Conservation (phyloP, 2,113 vertebrate species). For the Speoplatyrhinus poulsoni region DNA sequence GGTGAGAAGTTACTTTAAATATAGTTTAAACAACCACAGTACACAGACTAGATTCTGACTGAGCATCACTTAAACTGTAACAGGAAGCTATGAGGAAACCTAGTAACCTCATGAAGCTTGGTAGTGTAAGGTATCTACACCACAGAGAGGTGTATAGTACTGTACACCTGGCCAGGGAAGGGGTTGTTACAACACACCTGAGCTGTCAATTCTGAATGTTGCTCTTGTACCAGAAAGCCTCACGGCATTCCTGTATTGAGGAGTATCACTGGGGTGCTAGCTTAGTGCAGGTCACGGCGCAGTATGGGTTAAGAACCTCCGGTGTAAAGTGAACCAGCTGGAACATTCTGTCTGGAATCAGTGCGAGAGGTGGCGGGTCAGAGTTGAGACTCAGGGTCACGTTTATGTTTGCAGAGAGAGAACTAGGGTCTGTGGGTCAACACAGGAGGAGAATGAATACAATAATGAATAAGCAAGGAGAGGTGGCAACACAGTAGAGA, state of each 20-base stretch:
- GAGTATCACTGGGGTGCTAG: background rate
- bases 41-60: too few relatives aligned
- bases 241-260: background rate
- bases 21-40: too few relatives aligned
- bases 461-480: background rate
- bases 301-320: conserved; percentile 45
- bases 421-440: conserved; percentile 20
- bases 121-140: conserved; percentile 35
- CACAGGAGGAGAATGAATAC: conserved; percentile 29
- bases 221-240: conserved; percentile 27
- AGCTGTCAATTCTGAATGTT: conserved; percentile 17
- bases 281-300: conserved; percentile 36
- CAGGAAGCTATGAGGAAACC: conserved; percentile 17
- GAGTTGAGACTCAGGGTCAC: conserved; percentile 44
- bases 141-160: conserved; percentile 10
- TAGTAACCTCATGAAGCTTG: conserved; percentile 28
- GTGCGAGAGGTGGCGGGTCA: conserved; percentile 54
- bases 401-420: conserved; percentile 48
- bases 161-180: conserved; percentile 51
- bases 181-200: conserved; percentile 51
- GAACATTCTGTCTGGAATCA: conserved; percentile 45
- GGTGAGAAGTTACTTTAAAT: too few relatives aligned
- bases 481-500: background rate
- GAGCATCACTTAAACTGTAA: conserved; percentile 18
- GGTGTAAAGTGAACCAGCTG: conserved; percentile 53